Evolutionary conservation across 2,888 invertebrate species (phyloP), one percentile per base, ranked within the genome.

Genomic region (Ctenicera cuprea): DNA sequence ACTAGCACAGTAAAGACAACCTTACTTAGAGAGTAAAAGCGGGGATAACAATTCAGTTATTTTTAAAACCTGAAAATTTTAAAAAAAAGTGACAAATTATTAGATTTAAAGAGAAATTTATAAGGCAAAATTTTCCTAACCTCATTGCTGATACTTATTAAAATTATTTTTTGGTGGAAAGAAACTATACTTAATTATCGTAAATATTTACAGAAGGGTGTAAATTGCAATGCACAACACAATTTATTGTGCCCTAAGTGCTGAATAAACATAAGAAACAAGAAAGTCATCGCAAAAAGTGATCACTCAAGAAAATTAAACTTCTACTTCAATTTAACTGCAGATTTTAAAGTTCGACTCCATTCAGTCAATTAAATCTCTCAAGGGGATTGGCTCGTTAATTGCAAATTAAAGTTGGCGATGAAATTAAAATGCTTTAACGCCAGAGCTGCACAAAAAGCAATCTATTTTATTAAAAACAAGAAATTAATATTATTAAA

Each of bases 261-360:
- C 18, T 38, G 22, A 59, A 59, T 38, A 59, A 59, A 38, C 59
- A 33, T 3, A 33, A 37, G 37, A 57, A 59, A 59, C 33, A 59
- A 14, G 48, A 18, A 59, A 59, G 59, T 59, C 59, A 59, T 61
- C 30, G 38, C 68, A 68, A 73, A 64, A 64, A 69, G 64, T 63
- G 64, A 75, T 71, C 75, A 75, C 71, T 75, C 75, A 67, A 65
- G 69, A 75, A 75, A 75, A 75, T 75, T 75, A 75, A 75, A 75
- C 71, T 75, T 74, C 71, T 50, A 63, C 61, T 72, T 54, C 63
- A 74, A 74, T 65, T 74, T 74, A 74, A 74, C 50, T 62, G 57
- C 57, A 74, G 74, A 74, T 64, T 71, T 71, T 70, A 71, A 71
- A 74, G 70, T 74, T 74, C 70, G 65, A 72, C 71, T 72, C 69